Percentiles rank a stretch among this genome's conserved stretches.
phyloP scores from a whole-genome alignment of 2,888 invertebrate genomes.

The Dryadula phaetusa region DNA sequence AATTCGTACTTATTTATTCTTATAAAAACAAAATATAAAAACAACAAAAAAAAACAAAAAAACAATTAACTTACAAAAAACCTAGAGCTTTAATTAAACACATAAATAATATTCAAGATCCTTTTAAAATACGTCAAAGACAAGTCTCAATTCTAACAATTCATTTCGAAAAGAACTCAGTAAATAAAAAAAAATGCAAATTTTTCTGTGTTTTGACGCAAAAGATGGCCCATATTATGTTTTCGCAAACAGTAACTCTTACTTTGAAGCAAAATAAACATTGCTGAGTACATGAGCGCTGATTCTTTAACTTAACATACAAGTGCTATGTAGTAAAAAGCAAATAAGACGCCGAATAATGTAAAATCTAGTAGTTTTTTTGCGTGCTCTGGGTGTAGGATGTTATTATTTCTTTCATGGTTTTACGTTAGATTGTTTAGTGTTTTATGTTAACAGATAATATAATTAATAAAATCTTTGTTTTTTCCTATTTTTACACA shows the following conservation, averaged over 20 bases:
- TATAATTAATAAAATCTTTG: too few relatives aligned
- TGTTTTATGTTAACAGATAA: too few relatives aligned
- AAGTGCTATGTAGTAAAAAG: slow-evolving; percentile 31
- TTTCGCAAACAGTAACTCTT: slow-evolving; percentile 27
- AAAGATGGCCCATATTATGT: slow-evolving; percentile 23
- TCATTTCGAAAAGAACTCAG: not conserved
- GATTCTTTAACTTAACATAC: slow-evolving; percentile 35
- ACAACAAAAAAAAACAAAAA: too few relatives aligned
- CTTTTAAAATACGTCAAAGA: slow-evolving; percentile 16
- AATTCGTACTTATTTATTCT: not conserved
- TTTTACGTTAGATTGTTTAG: too few relatives aligned
- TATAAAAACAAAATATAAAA: too few relatives aligned
- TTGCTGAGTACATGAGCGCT: slow-evolving; percentile 9
- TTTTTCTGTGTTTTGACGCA: slow-evolving; percentile 30
- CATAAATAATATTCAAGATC: slow-evolving; percentile 4
- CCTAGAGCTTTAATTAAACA: not conserved
- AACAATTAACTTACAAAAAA: too few relatives aligned
- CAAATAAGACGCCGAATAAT: slow-evolving; percentile 4
- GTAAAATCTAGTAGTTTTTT: not conserved
- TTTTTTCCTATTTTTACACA: too few relatives aligned
- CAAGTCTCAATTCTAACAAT: slow-evolving; percentile 3
- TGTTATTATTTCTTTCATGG: too few relatives aligned
- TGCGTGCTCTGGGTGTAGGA: too few relatives aligned
- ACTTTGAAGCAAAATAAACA: slow-evolving; percentile 27
- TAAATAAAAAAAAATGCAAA: slow-evolving; percentile 2